A percentile compares a stretch with the other conserved stretches of the same genome.
Evolutionary conservation across 2,888 invertebrate genomes (phyloP).

Genomic region (Lepidonotus clava): DNA sequence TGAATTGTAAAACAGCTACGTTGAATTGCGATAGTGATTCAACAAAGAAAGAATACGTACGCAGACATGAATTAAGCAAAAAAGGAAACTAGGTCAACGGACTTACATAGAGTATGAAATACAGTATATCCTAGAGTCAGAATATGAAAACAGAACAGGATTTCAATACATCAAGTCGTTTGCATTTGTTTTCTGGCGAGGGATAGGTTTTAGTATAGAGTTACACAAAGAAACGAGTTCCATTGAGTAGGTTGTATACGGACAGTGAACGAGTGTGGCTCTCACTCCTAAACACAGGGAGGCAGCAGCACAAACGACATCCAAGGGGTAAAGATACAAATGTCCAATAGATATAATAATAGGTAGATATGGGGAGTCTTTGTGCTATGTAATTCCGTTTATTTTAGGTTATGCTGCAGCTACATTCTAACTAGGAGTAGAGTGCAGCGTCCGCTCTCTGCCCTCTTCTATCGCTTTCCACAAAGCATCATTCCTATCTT

Average conservation of each 20-base stretch:
- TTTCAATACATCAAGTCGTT: neutral
- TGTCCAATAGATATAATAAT: neutral
- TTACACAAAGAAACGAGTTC: too few species aligned
- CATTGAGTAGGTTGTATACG: neutral
- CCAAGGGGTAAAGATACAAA: conserved; percentile 14
- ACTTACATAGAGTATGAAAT: neutral
- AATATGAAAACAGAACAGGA: neutral
- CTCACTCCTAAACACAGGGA: conserved; percentile 9
- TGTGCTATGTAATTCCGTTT: conserved; percentile 36
- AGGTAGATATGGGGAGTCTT: neutral
- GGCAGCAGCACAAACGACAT: conserved; percentile 22
- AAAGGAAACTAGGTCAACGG: neutral
- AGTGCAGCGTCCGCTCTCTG: neutral
- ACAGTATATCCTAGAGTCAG: neutral
- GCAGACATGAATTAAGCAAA: conserved; percentile 15
- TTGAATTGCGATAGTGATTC: neutral
- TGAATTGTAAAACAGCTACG: neutral
- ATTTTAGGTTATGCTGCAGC: neutral
- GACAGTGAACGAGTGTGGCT: neutral
- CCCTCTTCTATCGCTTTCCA: neutral
- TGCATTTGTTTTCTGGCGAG: neutral
- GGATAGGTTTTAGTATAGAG: neutral
- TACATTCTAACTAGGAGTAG: conserved; percentile 17
- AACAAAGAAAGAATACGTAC: neutral
- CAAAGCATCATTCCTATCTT: neutral